A percentile compares a stretch with the other conserved stretches of the same genome.
These are phyloP conservation scores for Zonotrichia albicollis DNA, from an alignment of 2,797 vertebrate genomes.

Conservation along the genomic window DNA sequence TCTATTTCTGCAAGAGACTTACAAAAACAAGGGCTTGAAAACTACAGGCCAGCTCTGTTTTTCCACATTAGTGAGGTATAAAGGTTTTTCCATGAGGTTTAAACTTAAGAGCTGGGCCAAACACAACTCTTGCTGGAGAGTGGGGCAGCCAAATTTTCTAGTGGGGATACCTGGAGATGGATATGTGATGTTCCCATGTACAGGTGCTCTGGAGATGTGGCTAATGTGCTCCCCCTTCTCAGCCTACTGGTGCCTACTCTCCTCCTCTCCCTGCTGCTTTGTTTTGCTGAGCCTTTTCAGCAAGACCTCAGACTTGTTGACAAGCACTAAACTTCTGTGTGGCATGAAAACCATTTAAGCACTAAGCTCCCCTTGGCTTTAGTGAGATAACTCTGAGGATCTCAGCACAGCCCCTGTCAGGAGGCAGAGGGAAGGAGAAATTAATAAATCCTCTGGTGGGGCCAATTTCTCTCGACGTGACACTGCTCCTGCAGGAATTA, in stretches of 20 bases:
- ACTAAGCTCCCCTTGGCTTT: constrained; percentile 73
- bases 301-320: constrained; percentile 62
- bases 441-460: constrained; percentile 69
- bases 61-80: background rate
- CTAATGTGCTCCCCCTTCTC: background rate
- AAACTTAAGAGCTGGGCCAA: background rate
- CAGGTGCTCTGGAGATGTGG: background rate
- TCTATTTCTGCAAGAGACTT: background rate
- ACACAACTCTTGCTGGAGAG: background rate
- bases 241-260: background rate
- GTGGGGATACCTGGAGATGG: accelerated
- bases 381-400: constrained; percentile 55
- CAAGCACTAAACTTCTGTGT: constrained; percentile 70
- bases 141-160: background rate
- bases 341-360: constrained; percentile 78
- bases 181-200: accelerated
- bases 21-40: background rate
- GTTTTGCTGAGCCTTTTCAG: constrained; percentile 70
- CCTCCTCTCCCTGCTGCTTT: constrained; percentile 40
- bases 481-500: constrained; percentile 45
- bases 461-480: constrained; percentile 45
- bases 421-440: constrained; percentile 68
- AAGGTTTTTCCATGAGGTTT: background rate
- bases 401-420: constrained; percentile 67
- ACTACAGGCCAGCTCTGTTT: background rate